These are phyloP conservation scores for Gibbula magus DNA, from an alignment of 2,888 invertebrate genomes.

Conservation along the genomic window DNA sequence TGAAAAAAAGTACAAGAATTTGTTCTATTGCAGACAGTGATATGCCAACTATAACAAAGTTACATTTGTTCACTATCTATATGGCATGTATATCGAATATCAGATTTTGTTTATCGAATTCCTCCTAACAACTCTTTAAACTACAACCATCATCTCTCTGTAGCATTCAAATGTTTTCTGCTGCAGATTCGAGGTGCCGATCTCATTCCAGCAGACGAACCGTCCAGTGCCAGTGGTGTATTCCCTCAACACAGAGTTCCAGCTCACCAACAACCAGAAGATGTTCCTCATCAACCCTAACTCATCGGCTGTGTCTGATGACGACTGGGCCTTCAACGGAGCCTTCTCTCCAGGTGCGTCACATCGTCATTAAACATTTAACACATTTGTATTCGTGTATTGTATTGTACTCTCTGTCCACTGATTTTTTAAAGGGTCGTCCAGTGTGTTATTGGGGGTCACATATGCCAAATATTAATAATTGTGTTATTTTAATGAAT, in stretches of 20 bases:
- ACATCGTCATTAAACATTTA: not conserved
- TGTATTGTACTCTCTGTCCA: not conserved
- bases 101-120: too few relatives aligned
- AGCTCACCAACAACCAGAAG: conserved; percentile 72
- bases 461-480: not conserved
- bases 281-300: conserved; percentile 69
- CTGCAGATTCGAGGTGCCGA: conserved; percentile 70
- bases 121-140: too few relatives aligned
- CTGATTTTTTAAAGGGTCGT: not conserved
- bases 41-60: too few relatives aligned
- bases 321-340: conserved; percentile 70
- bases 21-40: too few relatives aligned
- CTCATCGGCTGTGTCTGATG: conserved; percentile 45
- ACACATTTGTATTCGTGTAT: not conserved
- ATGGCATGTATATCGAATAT: too few relatives aligned
- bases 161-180: conserved; percentile 19
- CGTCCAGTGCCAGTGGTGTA: conserved; percentile 75
- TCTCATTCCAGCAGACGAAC: conserved; percentile 75
- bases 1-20: too few relatives aligned
- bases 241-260: conserved; percentile 75
- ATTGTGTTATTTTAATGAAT: not conserved
- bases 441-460: too few relatives aligned
- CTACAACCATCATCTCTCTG: too few relatives aligned
- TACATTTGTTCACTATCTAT: too few relatives aligned
- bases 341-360: conserved; percentile 64